These are phyloP conservation scores for Pterocles gutturalis DNA, from an alignment of 2,113 vertebrate genomes.

Conservation along the genomic window DNA sequence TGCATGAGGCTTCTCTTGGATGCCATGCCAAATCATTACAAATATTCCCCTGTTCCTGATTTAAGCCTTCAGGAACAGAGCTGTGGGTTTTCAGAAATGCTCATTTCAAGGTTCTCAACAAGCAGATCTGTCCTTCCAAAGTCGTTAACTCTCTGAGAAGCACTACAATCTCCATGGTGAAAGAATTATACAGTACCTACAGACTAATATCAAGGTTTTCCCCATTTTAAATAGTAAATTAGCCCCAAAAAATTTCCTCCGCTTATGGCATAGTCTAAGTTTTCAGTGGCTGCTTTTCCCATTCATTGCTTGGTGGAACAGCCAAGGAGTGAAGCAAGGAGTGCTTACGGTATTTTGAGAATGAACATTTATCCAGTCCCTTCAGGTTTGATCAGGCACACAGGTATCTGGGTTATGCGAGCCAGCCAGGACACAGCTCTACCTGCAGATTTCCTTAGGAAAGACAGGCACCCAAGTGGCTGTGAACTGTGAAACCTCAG, in stretches of 20 bases:
- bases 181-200: background rate
- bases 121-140: background rate
- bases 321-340: background rate
- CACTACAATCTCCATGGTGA: background rate
- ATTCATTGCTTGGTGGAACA: background rate
- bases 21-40: background rate
- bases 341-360: background rate
- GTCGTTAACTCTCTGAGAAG: background rate
- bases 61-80: background rate
- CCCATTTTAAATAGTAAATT: background rate
- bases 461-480: background rate
- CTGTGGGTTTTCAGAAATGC: background rate
- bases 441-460: background rate
- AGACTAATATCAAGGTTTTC: background rate
- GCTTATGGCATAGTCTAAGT: background rate
- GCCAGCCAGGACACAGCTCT: background rate
- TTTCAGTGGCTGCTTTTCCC: background rate
- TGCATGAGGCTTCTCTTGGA: background rate
- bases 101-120: background rate
- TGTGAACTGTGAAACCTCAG: background rate
- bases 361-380: background rate
- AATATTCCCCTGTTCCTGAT: background rate
- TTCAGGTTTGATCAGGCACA: background rate
- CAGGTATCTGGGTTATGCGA: background rate
- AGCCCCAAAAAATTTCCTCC: background rate